These are phyloP conservation scores for Mylabris sibirica DNA, from an alignment of 2,888 invertebrate species.

Conservation along the genomic window DNA sequence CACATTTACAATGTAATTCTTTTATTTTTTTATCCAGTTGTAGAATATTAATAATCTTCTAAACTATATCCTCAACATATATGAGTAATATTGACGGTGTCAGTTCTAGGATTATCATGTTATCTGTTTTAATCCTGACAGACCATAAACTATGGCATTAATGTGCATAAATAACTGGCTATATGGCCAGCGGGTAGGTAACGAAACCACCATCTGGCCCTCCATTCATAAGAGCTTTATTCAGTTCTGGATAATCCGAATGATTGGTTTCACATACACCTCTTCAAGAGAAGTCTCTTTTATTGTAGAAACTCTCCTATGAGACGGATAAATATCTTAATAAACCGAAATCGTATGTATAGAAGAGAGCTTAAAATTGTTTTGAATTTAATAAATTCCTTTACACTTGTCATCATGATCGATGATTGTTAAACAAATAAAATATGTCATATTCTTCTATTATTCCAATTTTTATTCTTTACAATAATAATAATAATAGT, in stretches of 20 bases:
- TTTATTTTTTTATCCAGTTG: not conserved
- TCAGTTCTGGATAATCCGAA: not conserved
- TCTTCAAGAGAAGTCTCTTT: not conserved
- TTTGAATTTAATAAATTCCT: not conserved
- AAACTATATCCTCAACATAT: not conserved
- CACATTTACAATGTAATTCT: not conserved
- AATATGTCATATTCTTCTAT: not conserved
- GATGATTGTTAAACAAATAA: not conserved
- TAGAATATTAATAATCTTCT: not conserved
- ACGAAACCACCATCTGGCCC: constrained; percentile 28
- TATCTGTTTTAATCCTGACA: constrained; percentile 50
- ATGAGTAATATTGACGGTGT: constrained; percentile 43
- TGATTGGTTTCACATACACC: not conserved
- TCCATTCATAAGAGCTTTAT: not conserved
- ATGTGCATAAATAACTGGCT: constrained; percentile 48
- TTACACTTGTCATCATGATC: not conserved
- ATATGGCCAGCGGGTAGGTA: constrained; percentile 47
- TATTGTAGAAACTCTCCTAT: not conserved
- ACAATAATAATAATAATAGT: not conserved
- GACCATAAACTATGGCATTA: constrained; percentile 42
- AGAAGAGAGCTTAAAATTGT: not conserved
- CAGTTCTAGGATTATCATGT: constrained; percentile 51
- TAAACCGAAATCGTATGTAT: not conserved
- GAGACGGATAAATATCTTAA: not conserved
- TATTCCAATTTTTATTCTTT: not conserved